Percentiles rank a stretch among this genome's conserved stretches.
Evolutionary conservation across 2,113 vertebrate genomes (phyloP).

Genomic region (Pterophyllum scalare): DNA sequence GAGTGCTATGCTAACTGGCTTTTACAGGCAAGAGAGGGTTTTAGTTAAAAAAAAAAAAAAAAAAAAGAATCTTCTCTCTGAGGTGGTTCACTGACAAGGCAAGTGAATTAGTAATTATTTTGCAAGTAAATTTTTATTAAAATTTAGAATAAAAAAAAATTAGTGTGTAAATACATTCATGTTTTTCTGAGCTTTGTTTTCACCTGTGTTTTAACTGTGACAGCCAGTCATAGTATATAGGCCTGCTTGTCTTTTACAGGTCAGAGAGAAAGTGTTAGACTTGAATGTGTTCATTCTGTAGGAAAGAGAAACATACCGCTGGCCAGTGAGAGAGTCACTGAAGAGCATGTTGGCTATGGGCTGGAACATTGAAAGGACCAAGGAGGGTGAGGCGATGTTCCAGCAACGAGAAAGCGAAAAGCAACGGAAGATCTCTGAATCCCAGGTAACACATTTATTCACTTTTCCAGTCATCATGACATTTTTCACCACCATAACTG

Average conservation of each 20-base stretch:
- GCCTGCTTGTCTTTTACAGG: background rate
- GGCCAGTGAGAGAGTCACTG: slow-evolving; percentile 93
- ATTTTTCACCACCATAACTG: no score
- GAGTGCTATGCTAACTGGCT: background rate
- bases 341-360: slow-evolving; percentile 95
- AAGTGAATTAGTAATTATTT: background rate
- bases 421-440: slow-evolving; percentile 84
- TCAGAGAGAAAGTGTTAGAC: background rate
- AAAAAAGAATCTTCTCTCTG: no score
- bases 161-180: background rate
- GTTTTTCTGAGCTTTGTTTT: background rate
- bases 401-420: slow-evolving; percentile 93
- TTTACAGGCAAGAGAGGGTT: background rate
- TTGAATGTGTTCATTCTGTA: slow-evolving; percentile 21
- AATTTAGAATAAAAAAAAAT: background rate
- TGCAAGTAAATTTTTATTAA: background rate
- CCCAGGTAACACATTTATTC: slow-evolving; percentile 79
- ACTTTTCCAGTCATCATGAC: no score
- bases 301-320: slow-evolving; percentile 97
- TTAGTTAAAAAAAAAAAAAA: background rate
- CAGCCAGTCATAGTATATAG: background rate
- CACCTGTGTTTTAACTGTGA: background rate
- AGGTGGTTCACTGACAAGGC: background rate
- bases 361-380: slow-evolving; percentile 94
- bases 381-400: slow-evolving; percentile 88